Base-by-base conservation (phyloP, 64 coral and sea anemone genomes). In the Stichodactyla helianthus region DNA sequence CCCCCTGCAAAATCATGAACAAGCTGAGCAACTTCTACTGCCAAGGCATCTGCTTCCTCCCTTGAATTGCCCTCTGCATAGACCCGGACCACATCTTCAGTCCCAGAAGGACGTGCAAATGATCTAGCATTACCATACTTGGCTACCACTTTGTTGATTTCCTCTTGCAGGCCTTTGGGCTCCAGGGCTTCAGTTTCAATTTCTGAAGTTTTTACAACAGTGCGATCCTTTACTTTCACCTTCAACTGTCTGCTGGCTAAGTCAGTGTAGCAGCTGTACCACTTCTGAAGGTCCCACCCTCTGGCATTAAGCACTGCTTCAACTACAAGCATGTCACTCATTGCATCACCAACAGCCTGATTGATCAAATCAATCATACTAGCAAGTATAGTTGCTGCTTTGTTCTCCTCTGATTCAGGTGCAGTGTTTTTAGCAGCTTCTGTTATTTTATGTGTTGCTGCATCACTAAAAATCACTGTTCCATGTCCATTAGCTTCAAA, bases 401-500 rank as follows among this genome's bases (percentile, higher is more conserved):
- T 90, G 18, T 88, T 68, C 52, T 86, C 78, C 77, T 99, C 90
- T 53, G 90, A 82, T 31, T 17, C 63, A 6, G 27, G 77, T 51
- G 85, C 77, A 12, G 88, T 56, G 27, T 87, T 57, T 26, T 95
- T 31, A 6, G 86, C 68, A 71, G 89, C 82, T 57, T 64, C 51
- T 23, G 61, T 84, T 64, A 99, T 92, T 70, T 95, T 93, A 5
- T 28, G 74, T 3, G 89, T 77, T 57, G 83, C 90, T 62, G 92
- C 87, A 63, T 90, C 63, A 50, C 88, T 99, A 58, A 99, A 99
- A 20, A 99, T 16, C 0, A 92, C 91, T 23, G 97, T 99, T 74
- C 97, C 97, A 23, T 99, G 97, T 15, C 97, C 97, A 82, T 99
- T 99, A 11, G 97, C 97, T 62, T 99, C 97, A 91, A 99, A 99